Base-by-base conservation (phyloP, 2,113 vertebrate species). In the Gallinago undulata region DNA sequence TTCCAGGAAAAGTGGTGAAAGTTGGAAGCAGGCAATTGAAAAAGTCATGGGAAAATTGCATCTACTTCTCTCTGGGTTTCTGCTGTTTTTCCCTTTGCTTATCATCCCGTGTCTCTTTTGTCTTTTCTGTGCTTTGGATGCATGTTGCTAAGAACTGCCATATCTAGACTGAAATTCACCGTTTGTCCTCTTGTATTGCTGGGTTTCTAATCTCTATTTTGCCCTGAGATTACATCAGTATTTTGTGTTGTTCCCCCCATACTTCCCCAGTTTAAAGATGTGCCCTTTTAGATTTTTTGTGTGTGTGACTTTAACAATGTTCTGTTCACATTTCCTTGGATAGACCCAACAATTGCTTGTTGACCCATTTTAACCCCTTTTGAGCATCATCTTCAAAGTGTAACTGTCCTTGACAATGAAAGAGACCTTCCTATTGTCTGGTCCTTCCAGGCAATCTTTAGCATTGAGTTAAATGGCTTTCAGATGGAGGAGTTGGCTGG, bases 351-450 rank as follows among this genome's bases (percentile, higher is more conserved):
- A 98, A 98, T 98, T 98, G 97, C 96, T 97, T 97, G 97, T 94
- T 98, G 98, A 99, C 99, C 98, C 98, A 97, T 97, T 97, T 98
- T 98, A 98, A 99, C 98, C 98, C 97, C 98, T 98, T 98, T 98
- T 99, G 98, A 99, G 97, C 97, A 57, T 98, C 98, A 98, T 98
- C 98, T 98, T 98, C 98, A 98, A 98, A 98, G 98, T 99, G 98
- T 98, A 98, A 99, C 98, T 99, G 99, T 99, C 98, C 98, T 98
- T 98, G 98, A 99, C 99, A 99, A 99, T 99, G 98, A 98, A 98
- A 93, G 94, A 98, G 98, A 98, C 98, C 98, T 98, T 98, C 98
- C 96, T 97, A 98, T 98, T 98, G 98, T 98, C 95, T 96, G 97
- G 62, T 97, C 96, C 96, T 98, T 98, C 98, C 98, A 97, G 97